Conservation (phyloP, 2,888 invertebrate species). For the Lacanobia wlatinum region DNA sequence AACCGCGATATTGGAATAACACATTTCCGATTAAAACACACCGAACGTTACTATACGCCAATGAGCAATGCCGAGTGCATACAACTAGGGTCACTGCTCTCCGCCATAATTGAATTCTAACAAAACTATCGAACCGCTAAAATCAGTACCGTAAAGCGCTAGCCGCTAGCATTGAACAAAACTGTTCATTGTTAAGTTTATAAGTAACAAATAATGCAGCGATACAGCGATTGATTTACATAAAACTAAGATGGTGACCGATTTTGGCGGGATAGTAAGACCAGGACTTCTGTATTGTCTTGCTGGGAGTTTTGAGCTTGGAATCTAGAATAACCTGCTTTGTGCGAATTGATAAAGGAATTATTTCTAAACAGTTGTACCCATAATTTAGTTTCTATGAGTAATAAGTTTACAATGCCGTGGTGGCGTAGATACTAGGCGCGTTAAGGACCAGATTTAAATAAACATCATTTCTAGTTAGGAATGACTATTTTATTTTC, state of each 20-base stretch:
- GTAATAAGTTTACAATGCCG: conserved; percentile 16
- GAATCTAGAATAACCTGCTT: conserved; percentile 45
- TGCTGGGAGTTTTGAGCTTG: conserved; percentile 14
- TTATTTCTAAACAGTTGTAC: conserved; percentile 26
- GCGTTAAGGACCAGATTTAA: not conserved
- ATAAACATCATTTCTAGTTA: not conserved
- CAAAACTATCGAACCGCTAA: conserved; percentile 84
- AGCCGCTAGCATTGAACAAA: conserved; percentile 62
- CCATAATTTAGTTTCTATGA: conserved; percentile 32
- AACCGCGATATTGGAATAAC: conserved; percentile 52
- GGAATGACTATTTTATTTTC: not conserved
- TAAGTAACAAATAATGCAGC: conserved; percentile 70
- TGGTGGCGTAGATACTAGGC: not conserved
- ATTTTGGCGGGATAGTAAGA: conserved; percentile 43
- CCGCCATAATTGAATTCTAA: conserved; percentile 83
- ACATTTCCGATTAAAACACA: conserved; percentile 59
- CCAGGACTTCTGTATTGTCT: conserved; percentile 15
- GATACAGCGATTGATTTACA: conserved; percentile 59
- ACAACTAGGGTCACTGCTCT: conserved; percentile 74
- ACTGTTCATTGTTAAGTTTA: conserved; percentile 73
- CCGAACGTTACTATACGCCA: conserved; percentile 50
- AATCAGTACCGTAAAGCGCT: conserved; percentile 80
- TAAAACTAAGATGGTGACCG: conserved; percentile 39
- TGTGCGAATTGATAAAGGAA: conserved; percentile 39
- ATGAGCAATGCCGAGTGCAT: conserved; percentile 67